Evolutionary conservation across 2,888 invertebrate species (phyloP).

Genomic region (Meiosimyza decipiens): DNA sequence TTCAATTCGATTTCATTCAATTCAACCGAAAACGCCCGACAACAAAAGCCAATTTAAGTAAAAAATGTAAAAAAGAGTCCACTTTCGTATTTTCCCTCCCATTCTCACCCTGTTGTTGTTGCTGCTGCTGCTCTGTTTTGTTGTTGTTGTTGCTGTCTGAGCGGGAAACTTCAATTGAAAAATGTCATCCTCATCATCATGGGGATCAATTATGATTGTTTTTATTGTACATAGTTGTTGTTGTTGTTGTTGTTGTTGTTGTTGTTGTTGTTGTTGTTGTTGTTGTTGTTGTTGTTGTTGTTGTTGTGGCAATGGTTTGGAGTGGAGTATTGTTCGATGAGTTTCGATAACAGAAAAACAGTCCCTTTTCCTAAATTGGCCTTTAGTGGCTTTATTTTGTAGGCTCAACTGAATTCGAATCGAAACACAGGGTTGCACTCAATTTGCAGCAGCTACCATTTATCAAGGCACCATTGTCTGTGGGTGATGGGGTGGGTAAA

Average conservation of each 20-base stretch:
- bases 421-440: background rate
- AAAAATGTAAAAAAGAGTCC: background rate
- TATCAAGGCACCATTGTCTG: too few relatives aligned
- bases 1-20: constrained; percentile 23
- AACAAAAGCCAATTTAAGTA: constrained; percentile 27
- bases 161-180: background rate
- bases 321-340: background rate
- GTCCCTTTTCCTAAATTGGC: background rate
- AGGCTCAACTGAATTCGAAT: constrained; percentile 19
- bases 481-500: too few relatives aligned
- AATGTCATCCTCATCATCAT: constrained; percentile 21
- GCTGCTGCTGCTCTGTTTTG: background rate
- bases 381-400: background rate
- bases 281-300: background rate
- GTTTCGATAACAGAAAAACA: background rate
- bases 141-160: constrained; percentile 5
- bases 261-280: background rate
- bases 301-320: background rate
- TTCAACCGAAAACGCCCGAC: constrained; percentile 19
- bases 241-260: constrained; percentile 1
- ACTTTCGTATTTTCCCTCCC: background rate
- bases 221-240: background rate
- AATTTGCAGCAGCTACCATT: background rate
- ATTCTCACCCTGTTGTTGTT: background rate
- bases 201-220: constrained; percentile 40